Percentiles rank a stretch among this genome's conserved stretches.
These are phyloP conservation scores for Eupithecia pulchellata DNA, from an alignment of 2,888 invertebrate species.

Conservation along the genomic window DNA sequence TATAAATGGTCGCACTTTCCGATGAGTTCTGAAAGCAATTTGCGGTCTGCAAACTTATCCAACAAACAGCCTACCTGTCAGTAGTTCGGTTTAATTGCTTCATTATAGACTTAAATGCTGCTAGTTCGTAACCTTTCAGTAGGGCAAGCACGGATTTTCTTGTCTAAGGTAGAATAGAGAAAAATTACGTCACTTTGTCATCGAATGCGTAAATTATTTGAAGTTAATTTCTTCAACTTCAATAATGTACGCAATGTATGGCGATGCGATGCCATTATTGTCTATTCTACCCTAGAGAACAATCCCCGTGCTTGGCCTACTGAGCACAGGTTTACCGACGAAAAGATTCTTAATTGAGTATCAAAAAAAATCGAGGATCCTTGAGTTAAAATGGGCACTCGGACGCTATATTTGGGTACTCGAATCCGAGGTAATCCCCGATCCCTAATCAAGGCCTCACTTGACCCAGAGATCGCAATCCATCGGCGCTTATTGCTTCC, in stretches of 20 bases:
- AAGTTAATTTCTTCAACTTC: no score
- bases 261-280: no score
- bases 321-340: neutral
- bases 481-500: conserved; percentile 44
- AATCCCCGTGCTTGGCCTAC: no score
- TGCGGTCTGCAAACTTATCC: conserved; percentile 9
- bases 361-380: conserved; percentile 35
- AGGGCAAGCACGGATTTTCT: no score
- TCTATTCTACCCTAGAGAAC: no score
- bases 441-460: conserved; percentile 48
- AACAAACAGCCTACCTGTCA: conserved; percentile 12
- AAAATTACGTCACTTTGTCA: no score
- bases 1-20: neutral
- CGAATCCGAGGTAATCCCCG: conserved; percentile 44
- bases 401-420: conserved; percentile 45
- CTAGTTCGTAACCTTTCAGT: neutral
- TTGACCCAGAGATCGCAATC: conserved; percentile 44
- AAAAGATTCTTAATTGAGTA: conserved; percentile 1
- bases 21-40: conserved; percentile 3
- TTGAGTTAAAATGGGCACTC: conserved; percentile 40
- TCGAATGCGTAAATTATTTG: no score
- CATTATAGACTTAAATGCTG: neutral
- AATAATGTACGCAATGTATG: no score
- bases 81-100: conserved; percentile 4
- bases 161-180: no score